These are phyloP conservation scores for Diachasmimorpha longicaudata DNA, from an alignment of 1,140 invertebrate species.

Conservation along the genomic window DNA sequence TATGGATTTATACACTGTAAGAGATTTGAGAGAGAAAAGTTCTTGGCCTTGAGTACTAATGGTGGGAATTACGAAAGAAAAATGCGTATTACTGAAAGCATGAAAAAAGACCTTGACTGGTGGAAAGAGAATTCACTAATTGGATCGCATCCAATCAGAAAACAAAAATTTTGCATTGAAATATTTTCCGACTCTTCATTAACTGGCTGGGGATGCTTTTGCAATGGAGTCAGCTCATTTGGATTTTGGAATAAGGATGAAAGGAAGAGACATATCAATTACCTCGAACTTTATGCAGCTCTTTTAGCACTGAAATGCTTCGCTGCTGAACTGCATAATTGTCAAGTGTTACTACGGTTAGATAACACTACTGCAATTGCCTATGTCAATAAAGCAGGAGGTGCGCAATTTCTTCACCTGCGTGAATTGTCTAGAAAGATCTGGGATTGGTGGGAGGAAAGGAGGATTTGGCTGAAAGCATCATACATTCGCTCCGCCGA, in stretches of 20 bases:
- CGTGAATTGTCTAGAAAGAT: too few species aligned
- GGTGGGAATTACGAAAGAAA: background rate
- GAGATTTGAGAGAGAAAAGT: background rate
- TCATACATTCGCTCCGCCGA: background rate
- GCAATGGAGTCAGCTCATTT: background rate
- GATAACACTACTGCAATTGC: background rate
- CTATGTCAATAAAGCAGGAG: too few species aligned
- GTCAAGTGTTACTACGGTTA: background rate
- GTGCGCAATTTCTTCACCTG: background rate
- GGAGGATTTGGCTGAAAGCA: background rate
- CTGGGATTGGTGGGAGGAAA: too few species aligned
- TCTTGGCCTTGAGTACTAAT: background rate
- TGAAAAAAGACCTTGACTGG: background rate
- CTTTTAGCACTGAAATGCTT: background rate
- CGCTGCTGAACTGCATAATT: background rate
- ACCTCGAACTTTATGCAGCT: background rate
- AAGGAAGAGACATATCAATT: background rate
- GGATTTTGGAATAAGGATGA: background rate
- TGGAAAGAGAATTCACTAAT: background rate
- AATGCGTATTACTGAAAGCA: background rate
- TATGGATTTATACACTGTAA: background rate
- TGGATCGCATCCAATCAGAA: background rate
- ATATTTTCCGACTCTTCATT: too few species aligned
- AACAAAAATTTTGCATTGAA: background rate
- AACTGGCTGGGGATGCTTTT: background rate